A percentile compares a stretch with the other conserved stretches of the same genome.
phyloP scores from a whole-genome alignment of 2,888 invertebrate species.

The Busseola fusca region DNA sequence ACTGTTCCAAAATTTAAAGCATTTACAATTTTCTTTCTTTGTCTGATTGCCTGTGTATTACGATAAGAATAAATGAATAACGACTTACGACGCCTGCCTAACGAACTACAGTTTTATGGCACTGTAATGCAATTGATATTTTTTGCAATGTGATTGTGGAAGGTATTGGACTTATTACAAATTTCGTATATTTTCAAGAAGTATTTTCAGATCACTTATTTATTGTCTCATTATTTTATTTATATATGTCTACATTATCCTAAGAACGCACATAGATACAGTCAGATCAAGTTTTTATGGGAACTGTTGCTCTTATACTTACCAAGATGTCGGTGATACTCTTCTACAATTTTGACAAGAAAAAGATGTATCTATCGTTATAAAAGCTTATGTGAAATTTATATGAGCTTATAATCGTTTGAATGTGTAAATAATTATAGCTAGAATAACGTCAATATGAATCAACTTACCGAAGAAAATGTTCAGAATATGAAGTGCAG shows the following conservation, averaged over 20 bases:
- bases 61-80: constrained; percentile 39
- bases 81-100: constrained; percentile 38
- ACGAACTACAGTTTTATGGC: constrained; percentile 52
- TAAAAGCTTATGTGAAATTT: constrained; percentile 75
- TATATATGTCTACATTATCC: constrained; percentile 65
- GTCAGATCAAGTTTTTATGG: constrained; percentile 69
- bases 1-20: constrained; percentile 1
- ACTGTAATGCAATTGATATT: constrained; percentile 67
- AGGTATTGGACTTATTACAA: constrained; percentile 74
- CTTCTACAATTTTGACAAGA: constrained; percentile 85
- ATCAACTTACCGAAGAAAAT: constrained; percentile 82
- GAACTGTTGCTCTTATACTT: constrained; percentile 76
- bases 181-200: constrained; percentile 74
- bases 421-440: constrained; percentile 85
- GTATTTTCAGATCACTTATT: constrained; percentile 76
- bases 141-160: constrained; percentile 87
- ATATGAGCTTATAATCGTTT: constrained; percentile 79
- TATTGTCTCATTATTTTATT: constrained; percentile 68
- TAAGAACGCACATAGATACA: constrained; percentile 66
- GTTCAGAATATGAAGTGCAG: constrained; percentile 82
- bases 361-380: constrained; percentile 80
- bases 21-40: constrained; percentile 38
- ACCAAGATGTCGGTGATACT: constrained; percentile 88
- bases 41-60: constrained; percentile 32
- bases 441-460: constrained; percentile 82